Base-by-base conservation (phyloP, 37 sponge, comb jelly and placozoan species). In the Ephydatia muelleri region DNA sequence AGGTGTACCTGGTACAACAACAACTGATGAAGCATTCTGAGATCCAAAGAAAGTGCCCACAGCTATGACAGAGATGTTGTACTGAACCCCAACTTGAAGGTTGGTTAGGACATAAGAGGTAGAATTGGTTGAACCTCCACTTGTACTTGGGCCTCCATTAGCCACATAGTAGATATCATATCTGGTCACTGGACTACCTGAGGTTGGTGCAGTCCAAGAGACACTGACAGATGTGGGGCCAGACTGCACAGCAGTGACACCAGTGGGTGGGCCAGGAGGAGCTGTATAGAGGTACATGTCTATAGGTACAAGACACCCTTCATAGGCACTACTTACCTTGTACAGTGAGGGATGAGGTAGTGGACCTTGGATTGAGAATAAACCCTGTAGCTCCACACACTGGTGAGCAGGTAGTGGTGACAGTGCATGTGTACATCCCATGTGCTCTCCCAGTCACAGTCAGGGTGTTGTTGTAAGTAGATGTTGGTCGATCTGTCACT, bases 221-320 rank as follows among this genome's bases (percentile, higher is more conserved):
- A 82, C 83, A 72, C 38, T 38, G 74, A 82, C 32, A 73, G 57
- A 57, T 29, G 83, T 82, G 72, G 83, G 74, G 47, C 73, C 72
- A 14, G 22, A 72, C 32, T 39, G 73, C n/a, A 71, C 73, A 66
- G 75, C 83, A 0, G 6, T 48, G n/a, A 82, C 25, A 36, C 75
- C 39, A 79, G 67, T 65, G 27, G 80, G 80, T 29, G 65, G 80
- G 36, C 3, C 74, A 73, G 57, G 57, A 57, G 57, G 57, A 57
- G 19, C 57, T 57, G 57, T 57, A 57, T 57, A 57, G 57, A 57
- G 57, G 57, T 57, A 57, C 57, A 57, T 57, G 57, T 57, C 57
- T 57, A 57, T 57, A 16, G 57, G 57, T 57, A 57, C 57, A 57
- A 57, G 57, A 57, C 12, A 57, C 57, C 16, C 43, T 43, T 43